Evolutionary conservation across 1,140 invertebrate genomes (phyloP).

Genomic region (Saccostrea echinata): DNA sequence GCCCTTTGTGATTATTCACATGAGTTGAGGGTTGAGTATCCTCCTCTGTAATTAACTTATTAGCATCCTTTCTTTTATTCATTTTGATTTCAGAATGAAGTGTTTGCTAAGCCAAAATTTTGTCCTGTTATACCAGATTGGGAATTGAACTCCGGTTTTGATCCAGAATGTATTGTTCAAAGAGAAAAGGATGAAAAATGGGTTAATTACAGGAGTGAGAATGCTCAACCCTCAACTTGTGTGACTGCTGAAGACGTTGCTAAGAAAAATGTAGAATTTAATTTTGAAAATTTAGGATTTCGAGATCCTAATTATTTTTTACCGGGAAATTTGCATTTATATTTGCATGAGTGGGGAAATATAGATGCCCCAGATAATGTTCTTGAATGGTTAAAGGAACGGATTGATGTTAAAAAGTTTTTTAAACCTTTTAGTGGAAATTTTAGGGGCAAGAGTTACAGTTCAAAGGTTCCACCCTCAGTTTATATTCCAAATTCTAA

Average conservation of each 20-base stretch:
- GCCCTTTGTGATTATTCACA: slow-evolving; percentile 53
- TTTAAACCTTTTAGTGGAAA: too few species aligned
- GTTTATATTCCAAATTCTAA: too few species aligned
- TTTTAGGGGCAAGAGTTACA: too few species aligned
- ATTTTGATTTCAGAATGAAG: slow-evolving; percentile 11
- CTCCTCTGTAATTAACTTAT: slow-evolving; percentile 44
- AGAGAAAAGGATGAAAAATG: slow-evolving; percentile 14
- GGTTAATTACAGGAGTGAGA: slow-evolving; percentile 48
- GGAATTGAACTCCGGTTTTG: slow-evolving; percentile 48
- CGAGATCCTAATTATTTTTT: slow-evolving; percentile 45
- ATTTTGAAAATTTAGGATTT: slow-evolving; percentile 43
- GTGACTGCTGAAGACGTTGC: slow-evolving; percentile 41
- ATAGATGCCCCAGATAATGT: slow-evolving; percentile 17
- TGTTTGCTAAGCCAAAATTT: slow-evolving; percentile 33
- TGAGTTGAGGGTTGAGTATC: slow-evolving; percentile 44
- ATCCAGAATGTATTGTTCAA: slow-evolving; percentile 27
- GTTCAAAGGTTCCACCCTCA: too few species aligned
- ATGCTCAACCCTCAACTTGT: slow-evolving; percentile 18
- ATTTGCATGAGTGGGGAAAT: slow-evolving; percentile 47
- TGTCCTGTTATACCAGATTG: slow-evolving; percentile 41
- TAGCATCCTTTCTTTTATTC: slow-evolving; percentile 31
- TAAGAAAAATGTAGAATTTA: slow-evolving; percentile 42
- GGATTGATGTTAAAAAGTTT: slow-evolving; percentile 39
- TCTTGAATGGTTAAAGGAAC: slow-evolving; percentile 40
- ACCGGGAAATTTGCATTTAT: slow-evolving; percentile 33